A percentile compares a stretch with the other conserved stretches of the same genome.
phyloP scores from a whole-genome alignment of 2,113 vertebrate genomes.

The Nyctereutes procyonoides region DNA sequence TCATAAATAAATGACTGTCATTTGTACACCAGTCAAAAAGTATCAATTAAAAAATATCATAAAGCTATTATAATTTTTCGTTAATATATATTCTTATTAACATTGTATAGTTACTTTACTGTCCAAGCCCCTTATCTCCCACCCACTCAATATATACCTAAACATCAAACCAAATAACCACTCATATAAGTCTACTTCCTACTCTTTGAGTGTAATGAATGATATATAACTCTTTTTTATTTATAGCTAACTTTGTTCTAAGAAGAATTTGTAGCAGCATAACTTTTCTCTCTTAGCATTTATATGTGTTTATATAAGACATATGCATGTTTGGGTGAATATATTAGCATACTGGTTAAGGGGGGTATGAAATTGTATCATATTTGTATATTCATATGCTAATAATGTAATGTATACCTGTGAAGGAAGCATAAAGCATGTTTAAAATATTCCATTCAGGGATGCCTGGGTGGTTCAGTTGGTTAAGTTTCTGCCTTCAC shows the following conservation, averaged over 20 bases:
- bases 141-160: not conserved
- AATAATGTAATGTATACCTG: not conserved
- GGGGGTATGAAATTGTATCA: not conserved
- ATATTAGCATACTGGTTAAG: not conserved
- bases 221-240: not conserved
- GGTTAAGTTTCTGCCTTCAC: too few species aligned
- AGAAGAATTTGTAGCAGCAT: not conserved
- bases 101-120: not conserved
- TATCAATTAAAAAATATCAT: not conserved
- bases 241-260: not conserved
- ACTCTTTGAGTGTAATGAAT: not conserved
- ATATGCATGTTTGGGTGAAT: not conserved
- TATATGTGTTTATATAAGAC: not conserved
- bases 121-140: not conserved
- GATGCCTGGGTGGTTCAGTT: too few species aligned
- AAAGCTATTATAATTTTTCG: constrained; percentile 10
- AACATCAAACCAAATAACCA: not conserved
- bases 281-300: constrained; percentile 34
- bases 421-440: not conserved
- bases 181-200: not conserved
- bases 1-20: not conserved
- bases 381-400: not conserved
- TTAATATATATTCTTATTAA: not conserved
- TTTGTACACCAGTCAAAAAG: constrained; percentile 14
- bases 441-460: constrained; percentile 24